Evolutionary conservation across 1,140 invertebrate species (phyloP).

Genomic region (Ceratosolen solmsi): DNA sequence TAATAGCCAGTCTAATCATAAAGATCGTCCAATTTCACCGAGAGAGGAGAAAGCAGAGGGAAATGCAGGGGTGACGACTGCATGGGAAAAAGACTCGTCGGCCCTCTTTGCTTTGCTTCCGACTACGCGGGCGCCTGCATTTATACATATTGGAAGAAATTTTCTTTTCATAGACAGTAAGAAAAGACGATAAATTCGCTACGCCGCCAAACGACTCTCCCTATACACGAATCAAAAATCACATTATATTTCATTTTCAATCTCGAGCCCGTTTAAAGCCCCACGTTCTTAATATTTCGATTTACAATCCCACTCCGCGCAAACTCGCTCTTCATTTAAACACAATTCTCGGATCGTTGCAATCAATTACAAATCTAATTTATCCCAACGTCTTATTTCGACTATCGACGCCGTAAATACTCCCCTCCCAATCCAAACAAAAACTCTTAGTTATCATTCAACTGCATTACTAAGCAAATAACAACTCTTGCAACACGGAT

Average conservation of each 20-base stretch:
- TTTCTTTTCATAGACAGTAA: neutral
- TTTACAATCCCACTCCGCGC: too few species aligned
- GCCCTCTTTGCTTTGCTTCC: neutral
- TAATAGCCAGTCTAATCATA: conserved; percentile 42
- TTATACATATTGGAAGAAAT: neutral
- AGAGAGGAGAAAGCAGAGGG: neutral
- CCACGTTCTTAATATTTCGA: too few species aligned
- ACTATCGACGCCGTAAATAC: too few species aligned
- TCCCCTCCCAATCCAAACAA: too few species aligned
- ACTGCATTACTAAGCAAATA: too few species aligned
- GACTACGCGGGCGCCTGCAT: neutral
- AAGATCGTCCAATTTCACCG: conserved; percentile 41
- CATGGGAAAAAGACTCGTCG: conserved; percentile 8
- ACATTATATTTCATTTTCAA: neutral
- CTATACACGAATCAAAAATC: neutral
- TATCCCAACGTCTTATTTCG: too few species aligned
- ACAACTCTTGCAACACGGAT: too few species aligned
- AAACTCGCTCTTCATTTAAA: too few species aligned
- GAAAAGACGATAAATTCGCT: neutral
- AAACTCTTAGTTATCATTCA: too few species aligned
- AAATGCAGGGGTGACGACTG: conserved; percentile 30
- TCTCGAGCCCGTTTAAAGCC: too few species aligned
- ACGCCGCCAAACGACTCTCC: neutral
- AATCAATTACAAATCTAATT: too few species aligned
- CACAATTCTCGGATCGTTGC: too few species aligned